phyloP scores from a whole-genome alignment of 1,140 invertebrate species.

The Euura saliciscinereae region DNA sequence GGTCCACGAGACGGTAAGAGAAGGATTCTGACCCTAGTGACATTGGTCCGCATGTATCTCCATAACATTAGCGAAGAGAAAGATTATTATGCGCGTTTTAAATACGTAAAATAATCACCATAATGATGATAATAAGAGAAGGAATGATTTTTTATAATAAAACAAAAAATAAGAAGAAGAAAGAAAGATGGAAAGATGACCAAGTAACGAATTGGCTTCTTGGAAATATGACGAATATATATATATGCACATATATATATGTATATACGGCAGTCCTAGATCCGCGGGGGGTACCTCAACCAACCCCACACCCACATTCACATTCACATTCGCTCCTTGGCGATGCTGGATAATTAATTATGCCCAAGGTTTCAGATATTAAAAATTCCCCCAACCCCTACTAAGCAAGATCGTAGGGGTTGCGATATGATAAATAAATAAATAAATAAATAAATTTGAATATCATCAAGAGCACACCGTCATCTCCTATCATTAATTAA shows the following conservation, averaged over 20 bases:
- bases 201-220: background rate
- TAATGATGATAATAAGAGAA: slow-evolving; percentile 17
- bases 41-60: slow-evolving; percentile 14
- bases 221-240: background rate
- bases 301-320: background rate
- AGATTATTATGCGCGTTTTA: background rate
- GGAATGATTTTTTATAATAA: slow-evolving; percentile 18
- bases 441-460: too few species aligned
- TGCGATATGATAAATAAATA: too few species aligned
- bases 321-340: slow-evolving; percentile 37
- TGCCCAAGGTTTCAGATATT: slow-evolving; percentile 22
- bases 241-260: too few species aligned
- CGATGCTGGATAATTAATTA: slow-evolving; percentile 50
- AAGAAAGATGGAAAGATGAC: slow-evolving; percentile 11
- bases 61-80: background rate
- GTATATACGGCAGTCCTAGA: slow-evolving; percentile 29
- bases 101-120: too few species aligned
- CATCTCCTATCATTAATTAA: too few species aligned
- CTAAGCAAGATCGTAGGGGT: too few species aligned
- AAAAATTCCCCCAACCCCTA: too few species aligned
- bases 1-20: slow-evolving; percentile 28
- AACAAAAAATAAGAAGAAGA: slow-evolving; percentile 11
- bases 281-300: slow-evolving; percentile 43
- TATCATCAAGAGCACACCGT: too few species aligned
- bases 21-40: slow-evolving; percentile 7